Evolutionary conservation across 2,113 vertebrate species (phyloP).

Genomic region (Dipodomys spectabilis): DNA sequence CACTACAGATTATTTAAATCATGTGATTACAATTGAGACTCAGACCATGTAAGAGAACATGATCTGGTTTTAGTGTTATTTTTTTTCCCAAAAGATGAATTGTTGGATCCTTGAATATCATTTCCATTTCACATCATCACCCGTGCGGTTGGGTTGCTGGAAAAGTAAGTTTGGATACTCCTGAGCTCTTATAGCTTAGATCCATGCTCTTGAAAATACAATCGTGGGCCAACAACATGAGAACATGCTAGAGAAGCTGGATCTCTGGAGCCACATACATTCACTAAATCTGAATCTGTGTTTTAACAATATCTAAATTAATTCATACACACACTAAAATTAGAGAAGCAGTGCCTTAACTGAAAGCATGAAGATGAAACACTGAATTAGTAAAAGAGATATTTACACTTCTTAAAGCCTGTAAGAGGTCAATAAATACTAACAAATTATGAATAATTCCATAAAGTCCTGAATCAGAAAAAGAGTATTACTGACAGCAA

Average conservation of each 20-base stretch:
- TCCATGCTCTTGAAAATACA: not conserved
- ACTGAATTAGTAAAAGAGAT: not conserved
- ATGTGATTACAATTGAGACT: not conserved
- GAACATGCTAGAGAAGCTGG: not conserved
- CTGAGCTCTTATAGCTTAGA: not conserved
- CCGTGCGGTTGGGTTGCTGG: not conserved
- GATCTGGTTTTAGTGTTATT: not conserved
- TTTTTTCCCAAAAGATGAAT: not conserved
- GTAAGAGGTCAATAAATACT: not conserved
- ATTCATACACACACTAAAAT: not conserved
- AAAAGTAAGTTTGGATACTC: not conserved
- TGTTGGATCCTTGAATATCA: not conserved
- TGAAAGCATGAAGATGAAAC: not conserved
- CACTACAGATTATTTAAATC: not conserved
- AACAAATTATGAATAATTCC: not conserved
- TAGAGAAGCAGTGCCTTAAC: not conserved
- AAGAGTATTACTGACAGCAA: not conserved
- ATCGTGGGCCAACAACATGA: not conserved
- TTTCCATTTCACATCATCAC: not conserved
- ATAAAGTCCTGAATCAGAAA: not conserved
- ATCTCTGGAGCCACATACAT: not conserved
- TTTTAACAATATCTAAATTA: not conserved
- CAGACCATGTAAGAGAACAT: not conserved
- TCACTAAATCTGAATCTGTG: not conserved
- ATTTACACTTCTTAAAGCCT: not conserved